phyloP scores from a whole-genome alignment of 2,113 vertebrate species.

The Cephalopholis sonnerati region DNA sequence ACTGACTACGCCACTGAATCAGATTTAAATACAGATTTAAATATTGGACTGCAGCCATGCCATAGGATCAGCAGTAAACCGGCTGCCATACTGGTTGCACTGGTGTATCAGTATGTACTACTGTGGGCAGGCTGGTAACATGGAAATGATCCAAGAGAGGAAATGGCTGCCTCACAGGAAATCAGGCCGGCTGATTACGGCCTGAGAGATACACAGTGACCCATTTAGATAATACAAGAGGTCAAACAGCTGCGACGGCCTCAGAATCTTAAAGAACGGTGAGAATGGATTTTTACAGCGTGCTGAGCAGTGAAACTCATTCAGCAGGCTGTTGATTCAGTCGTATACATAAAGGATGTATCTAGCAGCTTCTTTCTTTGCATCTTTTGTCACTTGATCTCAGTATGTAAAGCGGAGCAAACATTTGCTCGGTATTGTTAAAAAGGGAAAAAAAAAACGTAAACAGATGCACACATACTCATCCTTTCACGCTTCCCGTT shows the following conservation, averaged over 20 bases:
- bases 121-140: slow-evolving; percentile 31
- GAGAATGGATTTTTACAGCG: background rate
- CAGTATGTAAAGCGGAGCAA: slow-evolving; percentile 57
- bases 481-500: slow-evolving; percentile 55
- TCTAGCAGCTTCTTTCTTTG: slow-evolving; percentile 59
- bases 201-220: slow-evolving; percentile 19
- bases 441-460: background rate
- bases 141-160: slow-evolving; percentile 36
- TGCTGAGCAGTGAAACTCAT: background rate
- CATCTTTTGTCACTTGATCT: slow-evolving; percentile 42
- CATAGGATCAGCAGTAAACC: slow-evolving; percentile 37
- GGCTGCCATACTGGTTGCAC: slow-evolving; percentile 28
- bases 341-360: slow-evolving; percentile 3
- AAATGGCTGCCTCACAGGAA: slow-evolving; percentile 1
- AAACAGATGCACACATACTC: slow-evolving; percentile 68
- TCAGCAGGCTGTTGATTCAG: slow-evolving; percentile 37
- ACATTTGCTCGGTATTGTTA: slow-evolving; percentile 42
- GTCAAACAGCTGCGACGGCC: background rate
- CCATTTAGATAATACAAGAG: slow-evolving; percentile 6
- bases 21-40: slow-evolving; percentile 31
- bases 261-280: background rate
- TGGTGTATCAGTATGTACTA: slow-evolving; percentile 29
- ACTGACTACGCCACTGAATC: slow-evolving; percentile 8
- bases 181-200: background rate
- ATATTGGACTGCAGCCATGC: background rate